These are phyloP conservation scores for Hirtodrosophila confusa DNA, from an alignment of 2,888 invertebrate genomes.

Conservation along the genomic window DNA sequence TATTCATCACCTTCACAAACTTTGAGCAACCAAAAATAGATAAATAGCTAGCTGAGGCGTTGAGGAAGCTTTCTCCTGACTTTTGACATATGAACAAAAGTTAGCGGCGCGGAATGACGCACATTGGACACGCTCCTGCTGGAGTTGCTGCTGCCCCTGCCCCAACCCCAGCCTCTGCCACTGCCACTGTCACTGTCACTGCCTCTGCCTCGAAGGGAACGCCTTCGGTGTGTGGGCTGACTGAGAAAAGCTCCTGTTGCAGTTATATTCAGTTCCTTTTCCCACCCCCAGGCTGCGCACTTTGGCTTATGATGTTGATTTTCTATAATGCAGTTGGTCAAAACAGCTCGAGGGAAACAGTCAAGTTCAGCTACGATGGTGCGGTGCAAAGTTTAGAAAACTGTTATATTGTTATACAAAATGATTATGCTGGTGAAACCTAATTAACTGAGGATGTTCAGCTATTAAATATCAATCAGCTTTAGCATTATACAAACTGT, in stretches of 20 bases:
- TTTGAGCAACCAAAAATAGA: conserved; percentile 58
- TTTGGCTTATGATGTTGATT: not conserved
- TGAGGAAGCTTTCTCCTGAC: conserved; percentile 40
- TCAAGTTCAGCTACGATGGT: not conserved
- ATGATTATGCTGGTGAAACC: conserved; percentile 6
- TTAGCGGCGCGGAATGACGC: conserved; percentile 24
- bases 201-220: conserved; percentile 3
- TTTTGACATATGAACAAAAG: conserved; percentile 45
- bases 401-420: conserved; percentile 2
- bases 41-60: conserved; percentile 2
- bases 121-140: conserved; percentile 15
- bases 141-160: conserved; percentile 17
- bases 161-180: too few relatives aligned
- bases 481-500: not conserved
- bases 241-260: conserved; percentile 24
- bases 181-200: too few relatives aligned
- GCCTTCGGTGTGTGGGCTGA: conserved; percentile 4
- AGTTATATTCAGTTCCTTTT: not conserved
- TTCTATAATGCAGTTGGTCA: conserved; percentile 12
- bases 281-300: not conserved
- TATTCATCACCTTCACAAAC: conserved; percentile 24
- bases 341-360: conserved; percentile 4
- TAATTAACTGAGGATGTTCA: too few relatives aligned
- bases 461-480: too few relatives aligned
- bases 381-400: not conserved